Conservation (phyloP, 1,140 invertebrate genomes). For the Cyclina sinensis region DNA sequence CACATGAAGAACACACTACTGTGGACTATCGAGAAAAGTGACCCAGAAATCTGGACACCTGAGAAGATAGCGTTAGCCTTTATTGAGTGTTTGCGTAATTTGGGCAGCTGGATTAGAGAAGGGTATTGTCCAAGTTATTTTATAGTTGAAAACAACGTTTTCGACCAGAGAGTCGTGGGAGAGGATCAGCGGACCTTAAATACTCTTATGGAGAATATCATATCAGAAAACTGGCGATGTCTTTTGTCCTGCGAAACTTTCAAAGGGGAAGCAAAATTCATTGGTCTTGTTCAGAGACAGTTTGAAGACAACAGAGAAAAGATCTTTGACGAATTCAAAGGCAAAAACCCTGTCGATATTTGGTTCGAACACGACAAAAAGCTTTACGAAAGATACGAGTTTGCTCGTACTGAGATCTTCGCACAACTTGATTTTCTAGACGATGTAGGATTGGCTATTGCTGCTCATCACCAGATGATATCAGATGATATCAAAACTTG, state of each 20-base stretch:
- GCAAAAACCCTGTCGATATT: neutral
- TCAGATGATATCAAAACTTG: neutral
- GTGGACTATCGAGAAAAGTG: constrained; percentile 12
- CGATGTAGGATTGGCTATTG: neutral
- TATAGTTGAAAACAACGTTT: neutral
- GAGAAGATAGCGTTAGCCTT: neutral
- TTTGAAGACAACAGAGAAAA: neutral
- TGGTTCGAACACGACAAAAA: constrained; percentile 12
- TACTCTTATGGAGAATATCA: neutral
- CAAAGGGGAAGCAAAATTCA: neutral
- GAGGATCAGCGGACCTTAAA: neutral
- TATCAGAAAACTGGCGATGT: neutral
- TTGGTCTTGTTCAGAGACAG: neutral
- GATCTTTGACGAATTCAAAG: neutral
- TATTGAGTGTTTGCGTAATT: neutral
- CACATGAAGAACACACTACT: constrained; percentile 9
- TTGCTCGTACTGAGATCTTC: neutral
- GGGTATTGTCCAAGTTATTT: constrained; percentile 20
- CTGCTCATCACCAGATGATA: neutral
- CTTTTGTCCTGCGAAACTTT: neutral
- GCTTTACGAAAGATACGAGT: neutral
- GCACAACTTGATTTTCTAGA: neutral
- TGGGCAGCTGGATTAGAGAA: neutral
- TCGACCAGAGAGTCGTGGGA: neutral
- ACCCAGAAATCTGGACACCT: neutral